Conservation (phyloP, 2,113 vertebrate genomes). For the Tautogolabrus adspersus region DNA sequence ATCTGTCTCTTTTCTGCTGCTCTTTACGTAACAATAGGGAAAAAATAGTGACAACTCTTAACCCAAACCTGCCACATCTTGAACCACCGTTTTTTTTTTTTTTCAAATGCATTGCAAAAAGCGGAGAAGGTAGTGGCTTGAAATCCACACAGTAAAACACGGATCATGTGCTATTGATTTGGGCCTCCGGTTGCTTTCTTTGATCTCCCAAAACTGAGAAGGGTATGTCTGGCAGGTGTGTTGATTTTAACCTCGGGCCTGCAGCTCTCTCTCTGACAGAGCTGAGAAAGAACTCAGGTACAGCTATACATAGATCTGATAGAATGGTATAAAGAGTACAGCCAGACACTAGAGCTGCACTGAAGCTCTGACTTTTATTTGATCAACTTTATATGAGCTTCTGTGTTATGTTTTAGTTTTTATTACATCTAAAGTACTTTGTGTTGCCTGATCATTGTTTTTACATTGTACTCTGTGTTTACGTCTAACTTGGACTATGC, state of each 20-base stretch:
- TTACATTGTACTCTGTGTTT: constrained; percentile 6
- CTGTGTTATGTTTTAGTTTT: constrained; percentile 6
- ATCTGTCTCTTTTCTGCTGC: background rate
- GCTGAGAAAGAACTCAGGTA: constrained; percentile 46
- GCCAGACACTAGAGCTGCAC: constrained; percentile 22
- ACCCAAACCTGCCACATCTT: background rate
- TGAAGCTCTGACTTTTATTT: constrained; percentile 24
- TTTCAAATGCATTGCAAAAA: constrained; percentile 35
- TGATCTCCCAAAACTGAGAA: constrained; percentile 64
- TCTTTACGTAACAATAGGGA: background rate
- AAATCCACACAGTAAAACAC: constrained; percentile 57
- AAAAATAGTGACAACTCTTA: constrained; percentile 14
- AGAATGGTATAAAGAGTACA: constrained; percentile 32
- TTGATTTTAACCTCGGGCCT: constrained; percentile 60
- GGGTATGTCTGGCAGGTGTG: constrained; percentile 65
- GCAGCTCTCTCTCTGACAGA: constrained; percentile 51
- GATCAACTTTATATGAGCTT: constrained; percentile 11
- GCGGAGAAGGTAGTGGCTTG: constrained; percentile 6
- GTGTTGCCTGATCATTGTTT: background rate
- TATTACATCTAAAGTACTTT: background rate
- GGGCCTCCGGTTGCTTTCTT: constrained; percentile 59
- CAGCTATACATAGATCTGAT: constrained; percentile 55
- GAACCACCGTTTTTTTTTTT: constrained; percentile 1
- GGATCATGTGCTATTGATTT: constrained; percentile 70
- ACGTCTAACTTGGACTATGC: background rate